Evolutionary conservation across 2,113 vertebrate genomes (phyloP), one percentile per base, ranked within the genome.

Genomic region (Barbus barbus): DNA sequence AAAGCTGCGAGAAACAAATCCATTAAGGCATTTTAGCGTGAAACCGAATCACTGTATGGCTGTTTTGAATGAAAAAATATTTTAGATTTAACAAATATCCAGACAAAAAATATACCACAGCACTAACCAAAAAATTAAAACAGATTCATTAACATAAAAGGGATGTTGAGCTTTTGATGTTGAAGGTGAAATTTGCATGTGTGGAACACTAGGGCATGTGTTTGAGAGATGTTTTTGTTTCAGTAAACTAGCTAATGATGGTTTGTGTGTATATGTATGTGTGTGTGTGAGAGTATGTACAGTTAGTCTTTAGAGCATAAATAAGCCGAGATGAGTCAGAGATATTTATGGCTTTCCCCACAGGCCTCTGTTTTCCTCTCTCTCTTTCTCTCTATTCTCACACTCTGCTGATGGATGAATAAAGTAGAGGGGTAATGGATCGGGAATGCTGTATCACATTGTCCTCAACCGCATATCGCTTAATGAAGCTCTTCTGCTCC

Each of bases 311-410:
- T 87, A 86, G 81, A 90, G 86, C 86, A 90, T 88, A 91, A 91
- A 90, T 90, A 90, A 91, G 85, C 86, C 84, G 81, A 82, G 87
- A 93, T 92, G 92, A 94, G 87, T 93, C 91, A 92, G 87, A 93
- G 90, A 93, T 93, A 92, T 93, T 92, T 92, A 90, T 91, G 89
- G 88, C 87, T 77, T 84, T 89, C 87, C 90, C 89, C 86, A 92
- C 88, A 90, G 90, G 89, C 84, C 85, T 88, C 79, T 65, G 60
- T 88, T 80, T 84, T 78, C 74, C 69, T 90, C 80, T 89, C 58
- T 75, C 28, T 86, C 74, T 67, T 9, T 76, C 48, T 67, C 14
- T 84, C 77, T 89, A 9, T 73, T 46, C 51, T 58, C 77, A 41
- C n/a, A 24, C 65, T 28, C 8, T 87, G 85, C 85, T 87, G 84